phyloP scores from a whole-genome alignment of 2,113 vertebrate species.

The Stictonetta naevosa region DNA sequence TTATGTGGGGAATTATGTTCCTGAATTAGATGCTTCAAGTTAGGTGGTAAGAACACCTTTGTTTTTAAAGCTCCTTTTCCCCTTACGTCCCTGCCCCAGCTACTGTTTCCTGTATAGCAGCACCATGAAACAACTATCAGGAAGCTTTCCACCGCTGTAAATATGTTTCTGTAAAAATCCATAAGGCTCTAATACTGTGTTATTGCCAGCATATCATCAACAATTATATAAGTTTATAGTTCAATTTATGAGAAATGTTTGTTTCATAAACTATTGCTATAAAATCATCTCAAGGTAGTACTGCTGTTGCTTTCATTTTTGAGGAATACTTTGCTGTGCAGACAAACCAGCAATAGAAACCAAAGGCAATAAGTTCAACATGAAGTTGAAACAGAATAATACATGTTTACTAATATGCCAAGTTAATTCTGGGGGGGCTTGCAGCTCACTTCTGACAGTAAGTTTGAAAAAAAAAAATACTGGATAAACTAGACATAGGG shows the following conservation, averaged over 20 bases:
- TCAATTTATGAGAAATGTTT: neutral
- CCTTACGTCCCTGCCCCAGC: neutral
- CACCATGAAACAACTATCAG: neutral
- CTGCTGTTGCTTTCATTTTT: neutral
- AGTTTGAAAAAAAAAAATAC: neutral
- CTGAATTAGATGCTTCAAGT: neutral
- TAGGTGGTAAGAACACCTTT: neutral
- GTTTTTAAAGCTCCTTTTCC: neutral
- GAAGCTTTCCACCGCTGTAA: neutral
- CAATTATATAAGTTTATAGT: neutral
- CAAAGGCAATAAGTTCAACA: neutral
- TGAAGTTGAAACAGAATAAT: neutral
- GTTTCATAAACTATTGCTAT: neutral
- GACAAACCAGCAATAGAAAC: neutral
- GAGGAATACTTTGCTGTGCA: neutral
- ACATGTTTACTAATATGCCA: slow-evolving; percentile 47
- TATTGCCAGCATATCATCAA: neutral
- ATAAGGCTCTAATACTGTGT: neutral
- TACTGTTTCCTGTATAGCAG: neutral
- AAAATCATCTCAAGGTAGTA: neutral
- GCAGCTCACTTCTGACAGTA: slow-evolving; percentile 20
- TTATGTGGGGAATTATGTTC: neutral
- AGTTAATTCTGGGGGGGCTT: slow-evolving; percentile 33
- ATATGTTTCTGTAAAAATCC: neutral
- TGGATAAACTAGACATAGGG: slow-evolving; percentile 41